Base-by-base conservation (phyloP, 2,888 invertebrate genomes). In the Strigamia maritima region DNA sequence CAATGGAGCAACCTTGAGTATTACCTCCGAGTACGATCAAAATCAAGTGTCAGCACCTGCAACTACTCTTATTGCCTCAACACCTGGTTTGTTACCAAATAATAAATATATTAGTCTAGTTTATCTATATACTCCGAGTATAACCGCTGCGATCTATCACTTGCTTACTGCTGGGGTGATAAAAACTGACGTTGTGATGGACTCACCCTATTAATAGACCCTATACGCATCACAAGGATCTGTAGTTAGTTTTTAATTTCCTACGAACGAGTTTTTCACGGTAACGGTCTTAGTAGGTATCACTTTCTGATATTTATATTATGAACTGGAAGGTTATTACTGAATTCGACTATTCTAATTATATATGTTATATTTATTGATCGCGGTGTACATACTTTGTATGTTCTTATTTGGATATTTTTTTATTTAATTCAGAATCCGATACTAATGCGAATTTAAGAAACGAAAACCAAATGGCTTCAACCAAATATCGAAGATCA, bases 1-100 rank as follows among this genome's bases (percentile, higher is more conserved):
- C 77, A 77, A 76, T 3, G 82, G 82, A 14, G 81, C 81, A 26
- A 82, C 82, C 0, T 76, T 82, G 31, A 79, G 81, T n/a, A 80
- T 82, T 19, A 81, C 81, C 2, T 79, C 80, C 40, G 82, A 82
- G 76, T 80, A 40, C 28, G 79, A 79, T 49, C 75, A 76, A 65
- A 75, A n/a, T 28, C 74, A 24, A 28, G 16, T 26, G 75, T 60
- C 65, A 49, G 60, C 75, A 14, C 35, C 76, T 31, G 22, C 35
- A 22, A 60, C 77, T 22, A 77, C 35, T 14, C 35, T 76, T 10
- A 77, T 22, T 79, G n/a, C 31, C 2, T 28, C 75, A 28, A 79
- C 75, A 76, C 28, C 79, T 28, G 79, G 65, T 60, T 49, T 4
- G 49, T 49, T 10, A 49, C 16, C 49, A 14, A 49, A 49, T 14